Evolutionary conservation across 1,140 invertebrate genomes (phyloP).

Genomic region (Patella vulgata): DNA sequence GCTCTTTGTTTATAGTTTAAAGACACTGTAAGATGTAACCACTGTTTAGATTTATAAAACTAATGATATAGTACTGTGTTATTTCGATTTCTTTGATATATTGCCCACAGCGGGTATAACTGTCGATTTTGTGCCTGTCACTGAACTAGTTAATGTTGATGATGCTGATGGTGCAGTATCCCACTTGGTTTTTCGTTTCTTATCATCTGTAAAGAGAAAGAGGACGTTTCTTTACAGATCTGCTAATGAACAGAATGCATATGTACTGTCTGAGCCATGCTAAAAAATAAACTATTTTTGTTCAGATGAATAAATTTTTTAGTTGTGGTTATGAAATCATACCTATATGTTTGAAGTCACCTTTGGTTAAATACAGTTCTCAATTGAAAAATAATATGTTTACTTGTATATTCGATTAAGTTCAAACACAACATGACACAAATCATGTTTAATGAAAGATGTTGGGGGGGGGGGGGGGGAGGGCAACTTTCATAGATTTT

Average conservation of each 20-base stretch:
- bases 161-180: conserved; percentile 43
- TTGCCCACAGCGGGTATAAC: conserved; percentile 58
- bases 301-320: not conserved
- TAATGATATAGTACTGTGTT: no score
- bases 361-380: not conserved
- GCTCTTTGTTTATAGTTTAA: no score
- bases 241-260: not conserved
- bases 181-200: conserved; percentile 59
- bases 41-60: no score
- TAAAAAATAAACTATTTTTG: not conserved
- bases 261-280: not conserved
- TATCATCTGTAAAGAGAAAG: conserved; percentile 43
- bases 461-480: no score
- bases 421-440: no score
- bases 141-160: conserved; percentile 36
- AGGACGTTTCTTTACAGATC: not conserved
- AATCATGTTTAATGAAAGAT: no score
- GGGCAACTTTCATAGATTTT: no score
- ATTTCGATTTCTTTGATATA: conserved; percentile 44
- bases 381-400: no score
- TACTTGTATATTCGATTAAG: no score
- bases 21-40: no score
- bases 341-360: not conserved
- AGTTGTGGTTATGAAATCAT: not conserved
- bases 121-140: conserved; percentile 53